phyloP scores from a whole-genome alignment of 2,113 vertebrate genomes.

The Smithornis capensis region DNA sequence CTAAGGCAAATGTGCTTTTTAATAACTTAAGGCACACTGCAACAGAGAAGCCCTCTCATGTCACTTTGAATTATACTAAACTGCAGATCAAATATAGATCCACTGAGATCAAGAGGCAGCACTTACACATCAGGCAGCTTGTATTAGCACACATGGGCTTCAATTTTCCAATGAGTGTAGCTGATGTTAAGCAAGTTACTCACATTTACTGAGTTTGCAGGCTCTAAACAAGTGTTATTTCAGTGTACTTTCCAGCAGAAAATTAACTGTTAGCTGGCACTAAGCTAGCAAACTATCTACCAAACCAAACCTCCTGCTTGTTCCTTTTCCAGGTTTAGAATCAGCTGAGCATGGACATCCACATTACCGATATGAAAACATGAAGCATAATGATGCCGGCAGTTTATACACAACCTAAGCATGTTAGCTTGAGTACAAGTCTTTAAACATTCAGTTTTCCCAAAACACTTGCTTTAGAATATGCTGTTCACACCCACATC shows the following conservation, averaged over 20 bases:
- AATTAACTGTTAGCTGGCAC: not conserved
- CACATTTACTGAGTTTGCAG: not conserved
- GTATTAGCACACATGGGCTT: not conserved
- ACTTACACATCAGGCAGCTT: not conserved
- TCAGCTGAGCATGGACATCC: not conserved
- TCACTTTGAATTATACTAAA: not conserved
- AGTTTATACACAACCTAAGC: not conserved
- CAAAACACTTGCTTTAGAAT: not conserved
- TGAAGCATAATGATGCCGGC: not conserved
- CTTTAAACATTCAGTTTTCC: not conserved
- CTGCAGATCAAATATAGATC: not conserved
- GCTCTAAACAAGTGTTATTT: not conserved
- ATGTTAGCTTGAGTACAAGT: not conserved
- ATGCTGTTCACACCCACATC: not conserved
- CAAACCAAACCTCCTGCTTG: not conserved
- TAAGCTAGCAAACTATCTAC: not conserved
- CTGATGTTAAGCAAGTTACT: slow-evolving; percentile 25
- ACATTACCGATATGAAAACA: not conserved
- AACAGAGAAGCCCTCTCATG: not conserved
- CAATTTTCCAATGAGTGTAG: not conserved
- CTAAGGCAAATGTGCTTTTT: not conserved
- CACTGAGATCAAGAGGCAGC: not conserved
- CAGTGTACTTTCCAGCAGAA: not conserved
- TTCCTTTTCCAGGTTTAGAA: not conserved
- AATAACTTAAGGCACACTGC: not conserved